These are phyloP conservation scores for Erpobdella octoculata DNA, from an alignment of 2,888 invertebrate species.

Conservation along the genomic window DNA sequence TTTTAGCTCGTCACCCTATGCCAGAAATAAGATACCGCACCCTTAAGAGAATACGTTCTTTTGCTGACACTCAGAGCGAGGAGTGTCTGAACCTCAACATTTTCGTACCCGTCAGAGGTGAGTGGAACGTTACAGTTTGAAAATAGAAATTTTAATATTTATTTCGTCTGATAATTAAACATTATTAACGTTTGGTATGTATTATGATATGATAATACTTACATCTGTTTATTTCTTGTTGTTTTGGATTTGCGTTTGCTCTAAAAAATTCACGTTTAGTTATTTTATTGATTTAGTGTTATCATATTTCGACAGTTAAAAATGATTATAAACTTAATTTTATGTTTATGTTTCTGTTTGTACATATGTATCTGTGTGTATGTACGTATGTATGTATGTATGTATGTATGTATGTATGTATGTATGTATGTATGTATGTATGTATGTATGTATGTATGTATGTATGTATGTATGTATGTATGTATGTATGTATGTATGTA, in stretches of 20 bases:
- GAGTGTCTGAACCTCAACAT: slow-evolving; percentile 93
- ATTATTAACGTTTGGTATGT: too few species aligned
- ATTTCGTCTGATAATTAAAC: too few species aligned
- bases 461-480: background rate
- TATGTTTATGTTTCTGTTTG: too few species aligned
- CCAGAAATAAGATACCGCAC: background rate
- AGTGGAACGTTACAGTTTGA: background rate
- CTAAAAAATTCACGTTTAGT: background rate
- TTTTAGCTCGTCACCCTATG: slow-evolving; percentile 7
- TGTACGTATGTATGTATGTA: background rate
- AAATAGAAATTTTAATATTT: background rate
- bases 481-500: background rate
- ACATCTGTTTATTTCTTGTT: too few species aligned
- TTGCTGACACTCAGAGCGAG: slow-evolving; percentile 82
- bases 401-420: background rate
- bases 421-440: background rate
- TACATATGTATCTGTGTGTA: too few species aligned
- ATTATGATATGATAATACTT: too few species aligned
- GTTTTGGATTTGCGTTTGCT: background rate
- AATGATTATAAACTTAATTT: background rate
- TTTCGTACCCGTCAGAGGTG: slow-evolving; percentile 84
- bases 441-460: background rate
- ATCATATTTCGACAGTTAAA: background rate
- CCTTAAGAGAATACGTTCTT: slow-evolving; percentile 55
- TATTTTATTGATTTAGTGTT: background rate